Evolutionary conservation across 2,888 invertebrate species (phyloP), one percentile per base, ranked within the genome.

Genomic region (Aquatica leii): DNA sequence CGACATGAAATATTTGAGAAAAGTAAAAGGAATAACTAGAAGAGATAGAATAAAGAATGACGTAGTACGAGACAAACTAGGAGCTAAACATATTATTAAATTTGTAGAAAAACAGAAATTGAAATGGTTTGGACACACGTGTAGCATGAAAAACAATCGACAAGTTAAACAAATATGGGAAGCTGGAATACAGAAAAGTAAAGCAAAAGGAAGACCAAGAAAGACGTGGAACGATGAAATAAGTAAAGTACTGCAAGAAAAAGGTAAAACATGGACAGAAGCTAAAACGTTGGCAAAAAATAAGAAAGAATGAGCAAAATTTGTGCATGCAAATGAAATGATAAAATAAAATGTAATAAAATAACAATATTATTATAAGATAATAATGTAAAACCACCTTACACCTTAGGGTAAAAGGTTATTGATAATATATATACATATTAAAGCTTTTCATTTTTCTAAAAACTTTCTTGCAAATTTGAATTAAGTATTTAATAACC

Each of bases 1-100:
- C 1, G 61, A 68, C 43, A 68, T 66, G 60, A 58, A 66, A 61
- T 68, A 59, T 34, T 35, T 68, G 14, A 63, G 61, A 43, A 48
- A 20, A 60, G 49, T 66, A 5, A 54, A 48, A 41, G 46, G 54
- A 21, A 37, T 52, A 41, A 68, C 65, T 40, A 61, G 37, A 17
- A 57, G 9, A 37, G 58, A 66, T 18, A 59, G 46, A 51, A 59
- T 63, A 37, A 58, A 61, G 15, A 64, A 54, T 37, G 35, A 11
- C 35, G 17, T 53, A 20, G 59, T 66, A 2, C 61, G 61, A 52
- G 52, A 61, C 49, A 55, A 66, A 49, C 21, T 68, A 31, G 52
- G 53, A 50, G 52, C 57, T 20, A 46, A 57, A 52, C 31, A 59
- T 11, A 52, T 66, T 31, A 9, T 52, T 6, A 20, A 56, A 18